Percentiles rank a stretch among this genome's conserved stretches.
Conservation (phyloP, 2,888 invertebrate species). For the Drosophila phalerata region DNA sequence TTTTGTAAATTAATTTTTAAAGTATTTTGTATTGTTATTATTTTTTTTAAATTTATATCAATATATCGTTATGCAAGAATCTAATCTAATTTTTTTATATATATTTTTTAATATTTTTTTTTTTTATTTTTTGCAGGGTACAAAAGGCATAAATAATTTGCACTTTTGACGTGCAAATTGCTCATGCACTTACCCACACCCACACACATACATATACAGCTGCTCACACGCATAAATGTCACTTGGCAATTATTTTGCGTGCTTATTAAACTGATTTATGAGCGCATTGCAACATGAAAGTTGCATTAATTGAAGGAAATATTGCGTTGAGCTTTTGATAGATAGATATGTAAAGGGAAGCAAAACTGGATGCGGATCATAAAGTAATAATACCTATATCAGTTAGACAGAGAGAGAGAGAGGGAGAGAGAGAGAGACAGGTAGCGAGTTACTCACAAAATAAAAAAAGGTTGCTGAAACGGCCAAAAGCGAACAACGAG, state of each 20-base stretch:
- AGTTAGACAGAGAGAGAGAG: neutral
- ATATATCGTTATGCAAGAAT: too few species aligned
- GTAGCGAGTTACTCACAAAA: constrained; percentile 7
- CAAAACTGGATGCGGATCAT: constrained; percentile 23
- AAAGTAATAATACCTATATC: constrained; percentile 24
- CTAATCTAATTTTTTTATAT: too few species aligned
- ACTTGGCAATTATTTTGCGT: constrained; percentile 32
- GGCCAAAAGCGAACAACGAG: constrained; percentile 28
- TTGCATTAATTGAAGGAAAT: constrained; percentile 55
- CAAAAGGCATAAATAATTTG: constrained; percentile 13
- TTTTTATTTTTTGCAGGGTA: constrained; percentile 14
- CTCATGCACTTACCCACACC: constrained; percentile 39
- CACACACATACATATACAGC: constrained; percentile 1
- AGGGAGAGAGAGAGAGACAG: neutral
- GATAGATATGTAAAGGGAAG: too few species aligned
- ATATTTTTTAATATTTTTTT: too few species aligned
- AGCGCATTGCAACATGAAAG: constrained; percentile 46
- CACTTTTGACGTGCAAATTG: constrained; percentile 53
- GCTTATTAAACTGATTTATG: constrained; percentile 66
- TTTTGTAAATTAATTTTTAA: too few species aligned
- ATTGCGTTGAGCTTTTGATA: constrained; percentile 25
- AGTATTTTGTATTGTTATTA: too few species aligned
- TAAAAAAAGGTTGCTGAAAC: constrained; percentile 15
- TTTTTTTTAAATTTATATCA: too few species aligned
- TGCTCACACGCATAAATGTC: constrained; percentile 29